Evolutionary conservation across 2,797 vertebrate species (phyloP).

Genomic region (Argentina silus): DNA sequence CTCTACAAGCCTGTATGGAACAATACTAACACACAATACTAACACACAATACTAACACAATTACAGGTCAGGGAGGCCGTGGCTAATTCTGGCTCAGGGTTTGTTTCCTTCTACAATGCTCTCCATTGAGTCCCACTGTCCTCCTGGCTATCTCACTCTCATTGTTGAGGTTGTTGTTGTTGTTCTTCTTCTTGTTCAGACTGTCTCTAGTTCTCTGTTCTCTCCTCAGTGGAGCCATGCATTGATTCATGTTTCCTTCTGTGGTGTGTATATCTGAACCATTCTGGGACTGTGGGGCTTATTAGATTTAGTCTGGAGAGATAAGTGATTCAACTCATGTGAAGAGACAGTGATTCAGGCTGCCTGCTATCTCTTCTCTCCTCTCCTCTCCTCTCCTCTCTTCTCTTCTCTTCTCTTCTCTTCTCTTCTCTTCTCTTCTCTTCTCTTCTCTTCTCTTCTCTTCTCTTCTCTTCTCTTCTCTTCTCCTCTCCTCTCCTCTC

Average conservation of each 20-base stretch:
- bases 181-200: background rate
- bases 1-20: background rate
- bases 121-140: background rate
- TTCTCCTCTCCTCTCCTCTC: background rate
- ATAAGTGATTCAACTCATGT: conserved; percentile 60
- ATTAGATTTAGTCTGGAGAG: conserved; percentile 58
- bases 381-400: background rate
- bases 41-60: background rate
- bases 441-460: background rate
- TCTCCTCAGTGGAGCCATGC: background rate
- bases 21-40: no score
- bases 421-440: background rate
- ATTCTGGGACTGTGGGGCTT: conserved; percentile 26
- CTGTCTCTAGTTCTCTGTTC: conserved; percentile 25
- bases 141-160: background rate
- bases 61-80: background rate
- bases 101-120: conserved; percentile 4
- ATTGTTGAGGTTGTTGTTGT: background rate
- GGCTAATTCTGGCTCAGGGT: background rate
- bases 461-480: background rate
- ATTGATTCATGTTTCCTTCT: conserved; percentile 17
- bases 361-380: background rate
- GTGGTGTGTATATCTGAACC: conserved; percentile 17
- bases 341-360: conserved; percentile 24
- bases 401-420: no score